Percentiles rank a stretch among this genome's conserved stretches.
These are phyloP conservation scores for Tupaia tana DNA, from an alignment of 2,113 vertebrate species.

Conservation along the genomic window DNA sequence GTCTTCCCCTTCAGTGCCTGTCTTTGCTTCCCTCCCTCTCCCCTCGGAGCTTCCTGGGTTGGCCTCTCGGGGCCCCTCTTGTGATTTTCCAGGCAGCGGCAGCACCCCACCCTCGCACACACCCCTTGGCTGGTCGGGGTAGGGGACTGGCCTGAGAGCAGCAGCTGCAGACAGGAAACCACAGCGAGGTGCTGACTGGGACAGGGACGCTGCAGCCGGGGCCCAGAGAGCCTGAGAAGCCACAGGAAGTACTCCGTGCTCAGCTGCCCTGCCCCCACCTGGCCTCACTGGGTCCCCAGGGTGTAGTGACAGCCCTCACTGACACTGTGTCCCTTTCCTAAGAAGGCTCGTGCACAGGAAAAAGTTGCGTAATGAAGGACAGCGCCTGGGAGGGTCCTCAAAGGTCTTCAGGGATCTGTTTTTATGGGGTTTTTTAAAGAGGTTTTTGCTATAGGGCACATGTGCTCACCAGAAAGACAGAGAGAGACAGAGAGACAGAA, in stretches of 20 bases:
- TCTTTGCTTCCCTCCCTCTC: not conserved
- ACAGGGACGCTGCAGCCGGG: conserved; percentile 9
- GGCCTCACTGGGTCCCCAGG: not conserved
- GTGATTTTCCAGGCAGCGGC: not conserved
- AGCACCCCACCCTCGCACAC: not conserved
- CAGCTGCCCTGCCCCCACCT: not conserved
- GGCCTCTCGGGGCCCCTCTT: not conserved
- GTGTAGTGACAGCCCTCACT: not conserved
- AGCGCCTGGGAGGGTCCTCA: not conserved
- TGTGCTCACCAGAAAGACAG: too few species aligned
- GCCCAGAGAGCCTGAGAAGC: conserved; percentile 53
- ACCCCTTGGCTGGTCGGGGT: not conserved
- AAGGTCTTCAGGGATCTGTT: not conserved
- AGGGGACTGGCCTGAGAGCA: not conserved
- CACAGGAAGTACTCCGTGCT: conserved; percentile 65
- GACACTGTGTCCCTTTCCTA: not conserved
- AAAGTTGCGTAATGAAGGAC: not conserved
- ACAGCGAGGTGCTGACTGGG: not conserved
- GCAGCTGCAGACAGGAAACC: conserved; percentile 77
- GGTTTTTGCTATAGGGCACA: too few species aligned
- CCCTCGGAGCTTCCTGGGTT: not conserved
- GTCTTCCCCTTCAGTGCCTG: not conserved
- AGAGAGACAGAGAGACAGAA: too few species aligned
- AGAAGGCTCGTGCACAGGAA: not conserved
- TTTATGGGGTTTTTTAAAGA: too few species aligned